Base-by-base conservation (phyloP, 2,888 invertebrate species). In the Parnassius smintheus region DNA sequence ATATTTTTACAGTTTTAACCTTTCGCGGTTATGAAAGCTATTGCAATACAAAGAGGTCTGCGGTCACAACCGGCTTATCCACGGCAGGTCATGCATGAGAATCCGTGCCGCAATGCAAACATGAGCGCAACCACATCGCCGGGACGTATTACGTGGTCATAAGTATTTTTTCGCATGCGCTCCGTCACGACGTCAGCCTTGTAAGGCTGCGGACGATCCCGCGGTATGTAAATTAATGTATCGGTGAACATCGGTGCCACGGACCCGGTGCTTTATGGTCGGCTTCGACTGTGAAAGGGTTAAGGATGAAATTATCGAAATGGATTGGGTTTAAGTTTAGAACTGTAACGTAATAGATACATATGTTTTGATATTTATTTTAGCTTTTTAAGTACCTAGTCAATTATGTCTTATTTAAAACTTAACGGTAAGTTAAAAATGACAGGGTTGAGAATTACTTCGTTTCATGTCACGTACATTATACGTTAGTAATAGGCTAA, bases 171-270 rank as follows among this genome's bases (percentile, higher is more conserved):
- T 49, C 49, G 46, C 56, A n/a, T 22, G 25, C 56, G 22, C 56
- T 48, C 22, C 18, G 48, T 56, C 56, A 56, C 56, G 56, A 56
- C 46, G 48, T 10, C 46, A 25, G 44, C 56, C 56, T 56, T 56
- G 35, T 56, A 56, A 35, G 56, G 56, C 13, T 49, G n/a, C 49
- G 13, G 49, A 49, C 49, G 49, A 49, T 49, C 8, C 22, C 46
- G 48, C 44, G 12, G 56, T 56, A 56, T 56, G 56, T 46, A 56
- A 56, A 56, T 56, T 48, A 56, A 49, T 46, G 41, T 41, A 42
- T 9, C 22, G 11, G 56, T 56, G 48, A 48, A 12, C 52, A 13
- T n/a, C n/a, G 42, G 41, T 41, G 41, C 53, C 53, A 41, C n/a
- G 41, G 41, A 35, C 41, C n/a, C 41, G 49, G 49, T 13, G 49